Base-by-base conservation (phyloP, 64 coral and sea anemone species). In the Orbicella faveolata region DNA sequence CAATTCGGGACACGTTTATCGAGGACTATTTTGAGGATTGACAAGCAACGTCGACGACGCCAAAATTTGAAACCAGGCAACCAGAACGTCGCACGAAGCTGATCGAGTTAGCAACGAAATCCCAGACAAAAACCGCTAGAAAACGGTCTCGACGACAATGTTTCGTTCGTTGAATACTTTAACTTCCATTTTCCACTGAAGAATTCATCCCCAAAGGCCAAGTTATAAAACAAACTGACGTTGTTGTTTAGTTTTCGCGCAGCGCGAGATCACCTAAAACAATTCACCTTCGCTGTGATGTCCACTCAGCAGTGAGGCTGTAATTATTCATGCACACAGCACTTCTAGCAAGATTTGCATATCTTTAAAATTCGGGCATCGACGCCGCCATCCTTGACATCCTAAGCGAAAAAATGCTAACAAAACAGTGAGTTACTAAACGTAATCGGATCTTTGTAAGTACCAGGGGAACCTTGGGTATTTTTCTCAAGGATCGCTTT, bases 21-120 rank as follows among this genome's bases (percentile, higher is more conserved):
- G 61, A 85, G 41, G 64, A 73, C 63, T 44, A 70, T 20, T 23
- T 18, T 12, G 63, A 23, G 36, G 67, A 72, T 72, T 72, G 39
- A 68, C 36, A 48, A 48, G 44, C 44, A 52, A 11, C 23, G 65
- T n/a, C 10, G 3, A n/a, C 65, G 82, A 85, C 82, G 82, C 82
- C 20, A 85, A 73, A 82, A 52, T 37, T 19, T 26, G 82, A 85
- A 85, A 85, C 82, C 82, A 85, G 26, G 82, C 82, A 85, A 85
- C 82, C 82, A 67, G 68, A 64, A 73, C 17, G 63, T 80, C 61
- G 81, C 33, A 33, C 35, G 57, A 21, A 63, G 20, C 61, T 20
- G 23, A 26, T 44, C 26, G 4, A n/a, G 61, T 78, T 78, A 78
- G 75, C 36, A 78, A 78, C 75, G 57, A 82, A 85, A 52, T 25